A percentile compares a stretch with the other conserved stretches of the same genome.
These are phyloP conservation scores for Pogonomyrmex californicus DNA, from an alignment of 1,140 invertebrate species.

Conservation along the genomic window DNA sequence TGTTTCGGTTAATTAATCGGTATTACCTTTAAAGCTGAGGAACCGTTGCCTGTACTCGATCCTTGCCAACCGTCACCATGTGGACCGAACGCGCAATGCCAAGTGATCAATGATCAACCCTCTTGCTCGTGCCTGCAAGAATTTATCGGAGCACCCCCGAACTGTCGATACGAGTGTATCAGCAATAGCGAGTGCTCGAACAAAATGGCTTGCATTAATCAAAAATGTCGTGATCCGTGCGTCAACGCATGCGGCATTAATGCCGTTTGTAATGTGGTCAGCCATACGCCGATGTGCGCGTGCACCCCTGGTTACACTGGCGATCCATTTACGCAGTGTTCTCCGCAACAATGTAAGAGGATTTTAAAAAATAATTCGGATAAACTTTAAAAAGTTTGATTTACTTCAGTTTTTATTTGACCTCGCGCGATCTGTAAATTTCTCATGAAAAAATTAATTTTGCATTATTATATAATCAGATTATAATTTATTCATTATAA, in stretches of 20 bases:
- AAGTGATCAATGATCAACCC: slow-evolving; percentile 89
- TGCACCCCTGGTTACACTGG: slow-evolving; percentile 91
- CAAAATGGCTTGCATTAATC: slow-evolving; percentile 91
- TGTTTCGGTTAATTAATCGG: not conserved
- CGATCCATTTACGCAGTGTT: slow-evolving; percentile 89
- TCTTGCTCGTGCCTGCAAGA: slow-evolving; percentile 90
- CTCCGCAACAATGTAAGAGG: slow-evolving; percentile 54
- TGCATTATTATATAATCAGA: not conserved
- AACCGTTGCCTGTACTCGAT: slow-evolving; percentile 64
- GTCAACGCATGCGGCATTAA: slow-evolving; percentile 91
- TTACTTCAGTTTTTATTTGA: not conserved
- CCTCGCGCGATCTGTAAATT: not conserved
- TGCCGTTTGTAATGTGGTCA: slow-evolving; percentile 91
- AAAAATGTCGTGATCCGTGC: slow-evolving; percentile 92
- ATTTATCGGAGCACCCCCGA: slow-evolving; percentile 91
- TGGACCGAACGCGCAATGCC: slow-evolving; percentile 91
- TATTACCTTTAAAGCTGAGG: slow-evolving; percentile 66
- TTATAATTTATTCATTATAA: not conserved
- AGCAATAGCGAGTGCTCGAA: slow-evolving; percentile 91
- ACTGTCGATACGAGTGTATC: slow-evolving; percentile 91
- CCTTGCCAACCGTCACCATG: slow-evolving; percentile 92
- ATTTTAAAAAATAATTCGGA: slow-evolving; percentile 3
- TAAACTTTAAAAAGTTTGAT: slow-evolving; percentile 1
- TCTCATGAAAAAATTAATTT: not conserved
- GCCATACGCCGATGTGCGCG: slow-evolving; percentile 91